These are phyloP conservation scores for Sebastes iracundus DNA, from an alignment of 2,797 vertebrate genomes.

Conservation along the genomic window DNA sequence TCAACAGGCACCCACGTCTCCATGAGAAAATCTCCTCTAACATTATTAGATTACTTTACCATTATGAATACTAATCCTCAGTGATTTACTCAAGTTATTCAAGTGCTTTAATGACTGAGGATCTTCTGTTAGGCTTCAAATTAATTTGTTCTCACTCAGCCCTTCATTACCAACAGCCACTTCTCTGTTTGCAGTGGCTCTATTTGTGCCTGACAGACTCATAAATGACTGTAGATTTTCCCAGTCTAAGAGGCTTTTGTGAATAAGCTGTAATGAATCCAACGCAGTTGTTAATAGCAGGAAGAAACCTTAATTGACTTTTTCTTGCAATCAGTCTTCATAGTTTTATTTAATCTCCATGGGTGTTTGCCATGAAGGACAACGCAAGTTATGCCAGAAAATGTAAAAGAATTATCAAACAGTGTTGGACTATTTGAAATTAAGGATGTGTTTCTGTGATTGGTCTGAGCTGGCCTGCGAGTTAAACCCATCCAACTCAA, in stretches of 20 bases:
- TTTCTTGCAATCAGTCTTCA: not conserved
- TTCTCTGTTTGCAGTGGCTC: constrained; percentile 14
- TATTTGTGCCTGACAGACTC: constrained; percentile 30
- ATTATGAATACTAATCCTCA: constrained; percentile 38
- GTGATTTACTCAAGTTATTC: constrained; percentile 31
- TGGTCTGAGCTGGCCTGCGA: not conserved
- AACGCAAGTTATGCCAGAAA: not conserved
- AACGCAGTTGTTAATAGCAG: not conserved
- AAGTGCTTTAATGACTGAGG: constrained; percentile 37
- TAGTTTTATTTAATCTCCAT: constrained; percentile 14
- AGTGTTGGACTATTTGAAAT: constrained; percentile 6
- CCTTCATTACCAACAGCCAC: constrained; percentile 16
- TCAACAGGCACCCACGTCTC: constrained; percentile 4
- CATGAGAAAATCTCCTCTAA: constrained; percentile 23
- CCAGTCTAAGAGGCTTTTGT: not conserved
- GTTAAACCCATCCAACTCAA: not conserved
- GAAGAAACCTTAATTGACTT: constrained; percentile 5
- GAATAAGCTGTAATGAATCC: constrained; percentile 21
- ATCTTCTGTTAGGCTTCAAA: constrained; percentile 42
- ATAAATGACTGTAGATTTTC: constrained; percentile 22
- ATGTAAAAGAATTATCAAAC: not conserved
- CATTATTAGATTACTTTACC: constrained; percentile 29
- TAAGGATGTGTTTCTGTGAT: not conserved
- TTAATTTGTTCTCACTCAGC: constrained; percentile 39
- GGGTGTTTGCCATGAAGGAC: not conserved